Base-by-base conservation (phyloP, 2,888 invertebrate species). In the Noctua pronuba region DNA sequence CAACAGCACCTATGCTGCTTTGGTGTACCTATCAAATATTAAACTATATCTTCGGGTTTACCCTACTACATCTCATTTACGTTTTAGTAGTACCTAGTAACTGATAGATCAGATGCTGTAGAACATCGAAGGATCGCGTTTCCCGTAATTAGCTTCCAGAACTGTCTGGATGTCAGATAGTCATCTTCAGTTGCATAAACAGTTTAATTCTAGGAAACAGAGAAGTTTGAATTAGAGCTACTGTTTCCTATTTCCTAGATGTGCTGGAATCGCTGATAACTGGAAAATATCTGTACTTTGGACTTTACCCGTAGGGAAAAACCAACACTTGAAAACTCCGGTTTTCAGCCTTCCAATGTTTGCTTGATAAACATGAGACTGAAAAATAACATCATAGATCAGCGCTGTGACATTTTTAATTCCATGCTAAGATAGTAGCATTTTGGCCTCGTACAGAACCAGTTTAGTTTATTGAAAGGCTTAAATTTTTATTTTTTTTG, bases 161-260 rank as follows among this genome's bases (percentile, higher is more conserved):
- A 38, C 28, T 31, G 28, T 4, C 41, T 41, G 73, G 2, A 46
- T 46, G 73, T 58, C 73, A 44, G 35, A 31, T 64, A n/a, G 16
- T 52, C 21, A n/a, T 31, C 49, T 77, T 44, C 7, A 18, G 35
- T 44, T 77, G 1, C 64, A 44, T 44, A 46, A 66, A 58, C 65
- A 65, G 28, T 58, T 58, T 31, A 11, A 28, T 77, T 44, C 52
- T 73, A 31, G 31, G 28, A 28, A 55, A 18, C 24, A 8, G 1
- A 24, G 16, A 24, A 75, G 4, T 46, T 49, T 44, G 1, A 76
- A 52, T 44, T 35, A 11, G n/a, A 64, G 16, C 1, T 7, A 11
- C 21, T 5, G 5, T 41, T 35, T 64, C 21, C 16, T 31, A 44
- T n/a, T 55, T 31, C 73, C 41, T 38, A 71, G 73, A 13, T 73